Percentiles rank a stretch among this genome's conserved stretches.
phyloP scores from a whole-genome alignment of 2,888 invertebrate genomes.

The Tuta absoluta region DNA sequence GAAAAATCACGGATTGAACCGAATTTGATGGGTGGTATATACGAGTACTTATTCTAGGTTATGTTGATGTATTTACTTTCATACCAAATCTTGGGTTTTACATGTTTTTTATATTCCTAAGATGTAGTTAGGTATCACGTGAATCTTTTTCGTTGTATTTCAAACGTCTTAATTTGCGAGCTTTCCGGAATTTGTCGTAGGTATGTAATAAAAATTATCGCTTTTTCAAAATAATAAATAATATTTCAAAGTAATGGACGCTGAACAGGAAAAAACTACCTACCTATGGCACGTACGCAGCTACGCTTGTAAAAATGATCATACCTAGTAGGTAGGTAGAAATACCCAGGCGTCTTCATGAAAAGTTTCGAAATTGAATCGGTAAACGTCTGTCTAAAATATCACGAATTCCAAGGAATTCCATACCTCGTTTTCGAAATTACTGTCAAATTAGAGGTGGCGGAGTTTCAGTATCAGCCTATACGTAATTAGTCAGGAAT shows the following conservation, averaged over 20 bases:
- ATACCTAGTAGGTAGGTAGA: not conserved
- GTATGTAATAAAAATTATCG: too few species aligned
- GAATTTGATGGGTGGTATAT: slow-evolving; percentile 41
- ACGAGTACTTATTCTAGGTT: not conserved
- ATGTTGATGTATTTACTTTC: not conserved
- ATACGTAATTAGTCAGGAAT: slow-evolving; percentile 52
- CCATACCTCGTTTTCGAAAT: slow-evolving; percentile 21
- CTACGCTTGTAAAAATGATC: too few species aligned
- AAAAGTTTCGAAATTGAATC: not conserved
- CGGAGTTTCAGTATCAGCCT: slow-evolving; percentile 27
- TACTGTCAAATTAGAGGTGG: slow-evolving; percentile 29
- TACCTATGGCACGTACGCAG: too few species aligned
- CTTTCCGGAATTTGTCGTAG: too few species aligned
- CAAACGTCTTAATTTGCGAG: too few species aligned
- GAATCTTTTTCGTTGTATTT: too few species aligned
- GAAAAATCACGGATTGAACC: slow-evolving; percentile 38
- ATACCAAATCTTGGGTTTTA: too few species aligned
- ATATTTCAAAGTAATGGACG: too few species aligned
- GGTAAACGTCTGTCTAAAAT: not conserved
- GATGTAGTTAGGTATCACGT: too few species aligned
- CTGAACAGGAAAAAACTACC: too few species aligned
- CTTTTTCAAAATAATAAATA: too few species aligned
- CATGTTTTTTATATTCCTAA: too few species aligned
- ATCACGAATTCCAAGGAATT: not conserved
- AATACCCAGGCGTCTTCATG: not conserved